phyloP scores from a whole-genome alignment of 2,888 invertebrate species.

The Andricus quercusramuli region DNA sequence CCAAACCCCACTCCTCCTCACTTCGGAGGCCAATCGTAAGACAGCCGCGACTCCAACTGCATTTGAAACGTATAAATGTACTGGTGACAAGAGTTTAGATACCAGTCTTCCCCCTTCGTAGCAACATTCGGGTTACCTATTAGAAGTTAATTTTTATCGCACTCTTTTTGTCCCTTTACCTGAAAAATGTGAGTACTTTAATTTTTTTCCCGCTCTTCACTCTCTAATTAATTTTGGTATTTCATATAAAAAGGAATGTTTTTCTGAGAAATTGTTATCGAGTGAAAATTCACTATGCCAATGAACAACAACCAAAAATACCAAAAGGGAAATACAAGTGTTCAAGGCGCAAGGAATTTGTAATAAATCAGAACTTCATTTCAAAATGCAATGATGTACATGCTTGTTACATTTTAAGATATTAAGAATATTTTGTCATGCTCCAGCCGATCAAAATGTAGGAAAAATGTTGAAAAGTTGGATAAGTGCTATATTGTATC shows the following conservation, averaged over 20 bases:
- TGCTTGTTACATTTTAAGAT: not conserved
- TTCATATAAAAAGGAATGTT: no score
- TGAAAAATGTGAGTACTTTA: not conserved
- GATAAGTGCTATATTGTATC: no score
- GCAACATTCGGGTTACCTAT: not conserved
- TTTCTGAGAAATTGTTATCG: no score
- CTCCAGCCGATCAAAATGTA: not conserved
- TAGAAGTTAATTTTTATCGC: not conserved
- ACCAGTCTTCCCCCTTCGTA: constrained; percentile 55
- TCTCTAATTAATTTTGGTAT: not conserved
- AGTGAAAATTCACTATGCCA: no score
- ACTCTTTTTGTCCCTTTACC: not conserved
- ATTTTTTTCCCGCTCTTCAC: not conserved
- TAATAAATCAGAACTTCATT: not conserved
- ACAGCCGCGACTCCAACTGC: constrained; percentile 71
- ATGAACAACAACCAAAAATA: no score
- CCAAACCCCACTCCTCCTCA: constrained; percentile 55
- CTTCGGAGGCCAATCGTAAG: constrained; percentile 71
- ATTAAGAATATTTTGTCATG: not conserved
- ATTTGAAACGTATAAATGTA: constrained; percentile 77
- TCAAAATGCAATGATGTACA: not conserved
- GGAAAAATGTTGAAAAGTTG: not conserved
- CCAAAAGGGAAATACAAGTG: not conserved
- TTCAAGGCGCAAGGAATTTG: no score
- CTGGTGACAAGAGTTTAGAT: constrained; percentile 57